Evolutionary conservation across 2,888 invertebrate species (phyloP).

Genomic region (Drosophila pegasa): DNA sequence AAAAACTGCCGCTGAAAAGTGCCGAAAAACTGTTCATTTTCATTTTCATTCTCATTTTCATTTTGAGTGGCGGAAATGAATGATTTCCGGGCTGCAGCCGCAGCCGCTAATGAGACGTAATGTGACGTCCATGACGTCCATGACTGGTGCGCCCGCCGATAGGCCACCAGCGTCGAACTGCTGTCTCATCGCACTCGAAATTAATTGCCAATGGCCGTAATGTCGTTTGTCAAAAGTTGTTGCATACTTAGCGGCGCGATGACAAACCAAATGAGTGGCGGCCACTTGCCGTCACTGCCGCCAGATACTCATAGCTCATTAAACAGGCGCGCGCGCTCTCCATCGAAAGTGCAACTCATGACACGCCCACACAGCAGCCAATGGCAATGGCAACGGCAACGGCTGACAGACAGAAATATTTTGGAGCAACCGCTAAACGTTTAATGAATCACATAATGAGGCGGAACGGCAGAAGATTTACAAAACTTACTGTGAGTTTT

Average conservation of each 20-base stretch:
- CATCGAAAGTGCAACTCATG: conserved; percentile 51
- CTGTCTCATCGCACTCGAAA: conserved; percentile 54
- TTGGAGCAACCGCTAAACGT: conserved; percentile 43
- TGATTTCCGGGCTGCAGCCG: conserved; percentile 68
- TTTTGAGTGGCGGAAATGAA: conserved; percentile 68
- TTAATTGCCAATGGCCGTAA: conserved; percentile 70
- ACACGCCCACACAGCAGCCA: conserved; percentile 64
- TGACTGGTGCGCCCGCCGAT: conserved; percentile 49
- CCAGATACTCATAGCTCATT: conserved; percentile 78
- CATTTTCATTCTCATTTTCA: conserved; percentile 50
- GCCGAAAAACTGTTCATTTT: conserved; percentile 66
- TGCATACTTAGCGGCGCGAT: conserved; percentile 66
- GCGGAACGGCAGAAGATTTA: conserved; percentile 16
- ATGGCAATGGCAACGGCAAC: no score
- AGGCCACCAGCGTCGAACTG: conserved; percentile 9
- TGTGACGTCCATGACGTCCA: conserved; percentile 69
- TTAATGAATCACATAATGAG: conserved; percentile 57
- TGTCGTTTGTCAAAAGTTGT: conserved; percentile 75
- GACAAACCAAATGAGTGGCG: conserved; percentile 46
- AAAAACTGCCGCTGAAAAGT: conserved; percentile 63
- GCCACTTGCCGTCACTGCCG: conserved; percentile 20
- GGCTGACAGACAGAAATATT: conserved; percentile 61
- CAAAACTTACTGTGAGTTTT: background rate
- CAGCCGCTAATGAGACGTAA: conserved; percentile 74
- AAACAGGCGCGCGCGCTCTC: conserved; percentile 44